Base-by-base conservation (phyloP, 2,797 vertebrate species). In the Onychomys arenicola region DNA sequence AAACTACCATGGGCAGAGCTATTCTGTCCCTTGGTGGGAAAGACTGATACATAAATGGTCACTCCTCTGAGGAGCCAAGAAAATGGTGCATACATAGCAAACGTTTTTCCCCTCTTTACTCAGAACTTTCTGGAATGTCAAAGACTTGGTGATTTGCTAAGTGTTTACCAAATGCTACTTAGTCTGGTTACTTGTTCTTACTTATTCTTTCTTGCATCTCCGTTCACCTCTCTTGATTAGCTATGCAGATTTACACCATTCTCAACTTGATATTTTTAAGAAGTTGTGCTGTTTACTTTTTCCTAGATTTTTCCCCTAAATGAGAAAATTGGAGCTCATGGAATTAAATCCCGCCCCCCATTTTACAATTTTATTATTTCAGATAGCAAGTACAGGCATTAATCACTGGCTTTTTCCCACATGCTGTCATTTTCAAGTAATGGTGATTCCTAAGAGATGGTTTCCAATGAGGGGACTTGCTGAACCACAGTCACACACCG, bases 341-440 rank as follows among this genome's bases (percentile, higher is more conserved):
- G 59, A 85, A 37, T 69, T 78, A 89, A 92, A 32, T 88, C 49
- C 78, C n/a, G n/a, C 82, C 57, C 61, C 61, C 85, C 95, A 40
- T 95, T 94, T 96, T 93, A 81, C 69, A 67, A 46, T 92, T 71
- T 90, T 76, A 88, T 92, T 92, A 8, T 88, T 34, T 59, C 89
- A 43, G 80, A 71, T 85, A 92, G 49, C 14, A 89, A 85, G 49
- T 82, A 92, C 34, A 93, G 73, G 57, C 55, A 78, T 76, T 90
- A 95, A 96, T 84, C 69, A 91, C 78, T 95, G 77, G 19, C 61
- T 96, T 95, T 52, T 73, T 52, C 92, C 17, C 49, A 84, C 88
- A 81, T 86, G 52, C 19, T 80, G 9, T 92, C 19, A 69, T 78
- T 90, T 37, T 67, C 71, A 37, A 78, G 25, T 89, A 25, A 69